Conservation (phyloP, 2,113 vertebrate genomes). For the Abramis brama region DNA sequence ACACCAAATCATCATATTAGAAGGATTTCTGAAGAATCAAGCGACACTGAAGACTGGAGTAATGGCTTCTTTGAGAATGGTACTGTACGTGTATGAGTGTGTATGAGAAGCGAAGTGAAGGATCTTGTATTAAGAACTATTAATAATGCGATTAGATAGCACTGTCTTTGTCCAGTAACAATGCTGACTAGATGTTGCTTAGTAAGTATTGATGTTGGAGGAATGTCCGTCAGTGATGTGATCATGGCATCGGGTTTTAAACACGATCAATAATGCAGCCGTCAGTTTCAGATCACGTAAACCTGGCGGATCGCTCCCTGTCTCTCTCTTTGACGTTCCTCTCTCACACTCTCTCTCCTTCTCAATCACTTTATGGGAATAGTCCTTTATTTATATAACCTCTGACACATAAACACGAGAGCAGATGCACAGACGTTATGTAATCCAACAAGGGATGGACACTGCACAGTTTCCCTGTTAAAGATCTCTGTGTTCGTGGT, state of each 20-base stretch:
- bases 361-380: constrained; percentile 31
- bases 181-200: constrained; percentile 38
- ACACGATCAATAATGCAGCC: constrained; percentile 42
- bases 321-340: constrained; percentile 22
- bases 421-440: not conserved
- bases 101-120: not conserved
- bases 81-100: not conserved
- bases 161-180: constrained; percentile 22
- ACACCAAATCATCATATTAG: too few relatives aligned
- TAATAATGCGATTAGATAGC: not conserved
- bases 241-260: constrained; percentile 39
- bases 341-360: constrained; percentile 33
- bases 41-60: too few relatives aligned
- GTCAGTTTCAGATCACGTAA: constrained; percentile 36
- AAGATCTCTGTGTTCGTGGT: not conserved
- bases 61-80: constrained; percentile 4
- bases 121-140: not conserved
- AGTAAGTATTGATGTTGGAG: constrained; percentile 5
- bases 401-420: constrained; percentile 6
- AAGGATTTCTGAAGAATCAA: too few relatives aligned
- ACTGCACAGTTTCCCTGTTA: not conserved
- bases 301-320: not conserved
- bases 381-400: constrained; percentile 51
- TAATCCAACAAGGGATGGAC: not conserved
- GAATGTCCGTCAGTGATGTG: constrained; percentile 10